Percentiles rank a stretch among this genome's conserved stretches.
These are phyloP conservation scores for Sminthurides aquaticus DNA, from an alignment of 2,888 invertebrate genomes.

Conservation along the genomic window DNA sequence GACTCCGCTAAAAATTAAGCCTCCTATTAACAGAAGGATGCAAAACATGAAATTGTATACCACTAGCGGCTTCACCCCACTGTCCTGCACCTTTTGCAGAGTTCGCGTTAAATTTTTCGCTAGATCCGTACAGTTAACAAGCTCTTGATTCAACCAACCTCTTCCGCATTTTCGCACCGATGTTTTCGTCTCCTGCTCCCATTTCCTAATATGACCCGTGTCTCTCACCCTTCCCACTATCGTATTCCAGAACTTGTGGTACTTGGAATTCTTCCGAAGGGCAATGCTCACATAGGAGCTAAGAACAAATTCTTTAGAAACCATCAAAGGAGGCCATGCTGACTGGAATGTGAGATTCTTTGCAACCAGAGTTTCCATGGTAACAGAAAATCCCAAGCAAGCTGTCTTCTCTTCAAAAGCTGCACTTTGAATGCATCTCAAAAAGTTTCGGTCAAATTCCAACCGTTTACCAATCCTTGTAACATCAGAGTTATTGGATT, in stretches of 20 bases:
- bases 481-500: not conserved
- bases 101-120: not conserved
- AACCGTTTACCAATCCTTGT: not conserved
- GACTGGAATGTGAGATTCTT: conserved; percentile 6
- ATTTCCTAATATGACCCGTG: conserved; percentile 10
- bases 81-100: not conserved
- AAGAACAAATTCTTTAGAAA: not conserved
- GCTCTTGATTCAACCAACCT: not conserved
- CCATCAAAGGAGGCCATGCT: not conserved
- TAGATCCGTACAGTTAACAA: not conserved
- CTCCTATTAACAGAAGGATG: not conserved
- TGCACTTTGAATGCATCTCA: not conserved
- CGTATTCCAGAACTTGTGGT: not conserved
- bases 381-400: conserved; percentile 9
- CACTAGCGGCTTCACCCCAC: not conserved
- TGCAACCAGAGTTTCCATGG: conserved; percentile 2
- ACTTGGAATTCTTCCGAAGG: conserved; percentile 1
- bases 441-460: not conserved
- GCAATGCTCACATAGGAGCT: not conserved
- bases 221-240: not conserved
- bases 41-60: not conserved
- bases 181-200: not conserved
- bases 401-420: conserved; percentile 2
- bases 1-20: not conserved
- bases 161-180: not conserved